A percentile compares a stretch with the other conserved stretches of the same genome.
phyloP scores from a whole-genome alignment of 2,888 invertebrate species.

The Fragum fragum region DNA sequence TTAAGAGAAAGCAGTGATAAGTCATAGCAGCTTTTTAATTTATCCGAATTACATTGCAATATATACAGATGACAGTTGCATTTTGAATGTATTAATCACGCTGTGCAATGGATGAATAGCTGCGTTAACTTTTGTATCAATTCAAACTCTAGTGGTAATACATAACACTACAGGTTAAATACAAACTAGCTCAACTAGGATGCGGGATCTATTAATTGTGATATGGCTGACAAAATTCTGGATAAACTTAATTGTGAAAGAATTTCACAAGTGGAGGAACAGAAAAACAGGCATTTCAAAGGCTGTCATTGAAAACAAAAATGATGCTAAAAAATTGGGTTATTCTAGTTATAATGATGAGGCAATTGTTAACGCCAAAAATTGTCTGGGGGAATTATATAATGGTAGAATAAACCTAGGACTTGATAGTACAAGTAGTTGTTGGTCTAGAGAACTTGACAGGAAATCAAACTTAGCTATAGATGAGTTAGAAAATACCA shows the following conservation, averaged over 20 bases:
- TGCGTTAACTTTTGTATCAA: neutral
- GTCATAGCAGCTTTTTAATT: too few relatives aligned
- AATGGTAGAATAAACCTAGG: neutral
- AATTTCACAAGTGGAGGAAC: conserved; percentile 11
- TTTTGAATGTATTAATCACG: neutral
- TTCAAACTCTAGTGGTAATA: neutral
- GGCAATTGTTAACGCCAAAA: neutral
- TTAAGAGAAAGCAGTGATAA: too few relatives aligned
- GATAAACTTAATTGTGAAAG: neutral
- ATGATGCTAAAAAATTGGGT: neutral
- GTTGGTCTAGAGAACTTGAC: too few relatives aligned
- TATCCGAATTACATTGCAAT: too few relatives aligned
- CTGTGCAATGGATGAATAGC: neutral
- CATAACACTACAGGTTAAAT: neutral
- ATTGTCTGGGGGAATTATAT: neutral
- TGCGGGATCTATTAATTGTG: conserved; percentile 24
- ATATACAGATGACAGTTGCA: too few relatives aligned
- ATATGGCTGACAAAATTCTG: conserved; percentile 23
- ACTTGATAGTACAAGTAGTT: neutral
- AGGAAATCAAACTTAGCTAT: neutral
- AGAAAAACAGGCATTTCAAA: neutral
- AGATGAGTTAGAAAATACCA: neutral
- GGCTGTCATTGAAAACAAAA: neutral
- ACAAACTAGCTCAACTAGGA: conserved; percentile 13
- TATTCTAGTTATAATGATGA: neutral